These are phyloP conservation scores for Leptopilina syphax DNA, from an alignment of 2,888 invertebrate genomes.

Conservation along the genomic window DNA sequence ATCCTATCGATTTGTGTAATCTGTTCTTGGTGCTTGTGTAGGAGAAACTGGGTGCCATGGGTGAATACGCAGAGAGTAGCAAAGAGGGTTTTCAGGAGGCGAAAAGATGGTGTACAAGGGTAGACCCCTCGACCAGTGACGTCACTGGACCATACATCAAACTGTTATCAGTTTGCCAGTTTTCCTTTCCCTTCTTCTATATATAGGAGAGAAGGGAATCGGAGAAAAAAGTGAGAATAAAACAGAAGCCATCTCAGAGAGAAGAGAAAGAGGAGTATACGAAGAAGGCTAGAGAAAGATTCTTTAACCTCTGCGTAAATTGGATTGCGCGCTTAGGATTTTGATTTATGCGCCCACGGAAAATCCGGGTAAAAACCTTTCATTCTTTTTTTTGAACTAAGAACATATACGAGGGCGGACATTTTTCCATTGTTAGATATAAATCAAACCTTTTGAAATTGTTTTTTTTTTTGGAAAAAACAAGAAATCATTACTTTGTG, in stretches of 20 bases:
- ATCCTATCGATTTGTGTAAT: conserved; percentile 74
- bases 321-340: conserved; percentile 65
- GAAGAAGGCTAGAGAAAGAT: conserved; percentile 58
- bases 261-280: conserved; percentile 49
- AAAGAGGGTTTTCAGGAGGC: conserved; percentile 45
- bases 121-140: conserved; percentile 69
- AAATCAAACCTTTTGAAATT: conserved; percentile 27
- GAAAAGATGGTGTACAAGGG: conserved; percentile 44
- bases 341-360: conserved; percentile 64
- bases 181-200: conserved; percentile 56
- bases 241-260: conserved; percentile 46
- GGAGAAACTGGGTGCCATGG: conserved; percentile 51
- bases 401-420: conserved; percentile 8
- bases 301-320: conserved; percentile 66
- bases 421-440: conserved; percentile 37
- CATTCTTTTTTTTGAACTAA: conserved; percentile 9
- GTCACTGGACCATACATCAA: conserved; percentile 75
- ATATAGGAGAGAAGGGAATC: conserved; percentile 43
- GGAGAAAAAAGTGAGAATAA: conserved; percentile 37
- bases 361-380: conserved; percentile 49
- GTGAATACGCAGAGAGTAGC: conserved; percentile 39
- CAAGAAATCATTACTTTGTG: neutral
- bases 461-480: neutral
- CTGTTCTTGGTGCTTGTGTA: conserved; percentile 68
- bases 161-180: conserved; percentile 73